Evolutionary conservation across 2,113 vertebrate species (phyloP), one percentile per base, ranked within the genome.

Genomic region (Eubucco bourcierii): DNA sequence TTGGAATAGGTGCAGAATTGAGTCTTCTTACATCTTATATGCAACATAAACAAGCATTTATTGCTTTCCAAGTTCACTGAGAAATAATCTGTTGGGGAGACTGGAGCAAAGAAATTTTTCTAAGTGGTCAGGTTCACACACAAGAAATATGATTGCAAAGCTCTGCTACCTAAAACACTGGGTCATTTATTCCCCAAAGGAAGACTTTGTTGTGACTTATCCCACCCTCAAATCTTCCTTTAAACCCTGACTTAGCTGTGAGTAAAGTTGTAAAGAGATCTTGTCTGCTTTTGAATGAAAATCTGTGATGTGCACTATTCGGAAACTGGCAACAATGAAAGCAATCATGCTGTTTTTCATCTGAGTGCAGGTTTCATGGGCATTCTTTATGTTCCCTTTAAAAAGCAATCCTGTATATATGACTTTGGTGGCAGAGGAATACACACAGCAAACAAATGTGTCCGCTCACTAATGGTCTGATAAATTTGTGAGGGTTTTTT

Each of bases 381-480:
- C 67, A 52, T 95, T 93, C 82, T 95, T 96, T 92, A 94, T 88
- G 76, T 75, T 68, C 63, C n/a, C 37, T 92, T 93, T 79, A 86
- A 92, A 94, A 94, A 91, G 31, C 47, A 92, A 67, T 92, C 90
- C 90, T 95, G 94, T 93, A 96, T 96, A 95, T 94, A 96, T 94
- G 89, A 95, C 91, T 92, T 90, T 44, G 46, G 76, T 94, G 91
- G 68, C 90, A 94, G 84, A 73, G 27, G 59, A 89, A 94, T 96
- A 84, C 79, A 76, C 74, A 80, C 16, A 81, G 52, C 55, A 90
- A 93, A 93, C 79, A 95, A 95, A 94, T 84, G 71, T 72, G 53
- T 90, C 65, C 74, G 58, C 66, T 90, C 78, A 81, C 65, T 93
- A 95, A 82, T 50, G 56, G 79, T 88, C 58, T 91, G 81, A 96